phyloP scores from a whole-genome alignment of 2,113 vertebrate genomes.

The Myocastor coypus region DNA sequence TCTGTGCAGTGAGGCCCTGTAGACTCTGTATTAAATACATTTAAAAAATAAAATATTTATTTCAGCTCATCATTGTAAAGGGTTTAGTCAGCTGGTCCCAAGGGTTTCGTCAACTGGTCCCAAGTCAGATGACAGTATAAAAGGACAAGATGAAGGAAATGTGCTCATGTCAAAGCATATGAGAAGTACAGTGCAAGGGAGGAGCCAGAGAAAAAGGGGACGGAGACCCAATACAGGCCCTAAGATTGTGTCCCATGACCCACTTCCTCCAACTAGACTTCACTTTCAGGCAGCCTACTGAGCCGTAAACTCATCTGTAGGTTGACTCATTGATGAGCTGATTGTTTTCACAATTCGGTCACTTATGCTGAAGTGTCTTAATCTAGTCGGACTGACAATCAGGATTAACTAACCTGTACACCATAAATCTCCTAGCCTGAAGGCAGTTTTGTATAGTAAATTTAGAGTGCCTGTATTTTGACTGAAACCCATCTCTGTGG shows the following conservation, averaged over 20 bases:
- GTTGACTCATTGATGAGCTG: not conserved
- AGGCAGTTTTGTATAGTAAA: not conserved
- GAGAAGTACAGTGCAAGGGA: not conserved
- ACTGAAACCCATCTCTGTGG: not conserved
- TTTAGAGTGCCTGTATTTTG: not conserved
- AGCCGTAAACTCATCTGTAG: not conserved
- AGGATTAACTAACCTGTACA: not conserved
- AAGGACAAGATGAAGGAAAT: not conserved
- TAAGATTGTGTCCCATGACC: not conserved
- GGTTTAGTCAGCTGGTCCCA: not conserved
- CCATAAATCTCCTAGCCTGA: not conserved
- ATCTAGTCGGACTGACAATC: not conserved
- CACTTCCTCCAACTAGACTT: not conserved
- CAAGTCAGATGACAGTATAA: not conserved
- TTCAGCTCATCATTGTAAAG: not conserved
- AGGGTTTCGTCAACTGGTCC: not conserved
- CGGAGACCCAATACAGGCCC: not conserved
- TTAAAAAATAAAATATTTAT: not conserved
- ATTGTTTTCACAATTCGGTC: not conserved
- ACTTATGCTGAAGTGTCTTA: not conserved
- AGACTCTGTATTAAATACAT: no score
- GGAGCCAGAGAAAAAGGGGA: not conserved
- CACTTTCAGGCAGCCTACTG: not conserved
- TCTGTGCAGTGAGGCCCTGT: no score
- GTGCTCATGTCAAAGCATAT: not conserved